Evolutionary conservation across 2,113 vertebrate species (phyloP).

Genomic region (Glaucomys volans): DNA sequence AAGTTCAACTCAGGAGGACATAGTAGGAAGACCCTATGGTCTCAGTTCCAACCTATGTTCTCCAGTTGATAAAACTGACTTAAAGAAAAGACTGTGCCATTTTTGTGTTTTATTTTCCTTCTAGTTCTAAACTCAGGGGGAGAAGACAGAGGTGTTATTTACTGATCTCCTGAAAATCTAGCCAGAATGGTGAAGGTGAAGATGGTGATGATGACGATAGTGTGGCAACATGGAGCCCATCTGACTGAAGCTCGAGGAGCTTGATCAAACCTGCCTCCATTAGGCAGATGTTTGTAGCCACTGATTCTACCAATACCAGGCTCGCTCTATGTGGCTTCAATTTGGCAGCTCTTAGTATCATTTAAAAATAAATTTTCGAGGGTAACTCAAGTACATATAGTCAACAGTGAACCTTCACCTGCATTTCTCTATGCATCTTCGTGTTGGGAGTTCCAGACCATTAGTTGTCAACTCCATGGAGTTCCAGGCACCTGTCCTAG

Average conservation of each 20-base stretch:
- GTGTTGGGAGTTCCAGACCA: background rate
- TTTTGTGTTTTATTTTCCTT: constrained; percentile 3
- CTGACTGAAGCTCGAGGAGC: background rate
- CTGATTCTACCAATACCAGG: background rate
- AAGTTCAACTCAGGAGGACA: background rate
- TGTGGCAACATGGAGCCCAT: background rate
- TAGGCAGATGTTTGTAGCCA: background rate
- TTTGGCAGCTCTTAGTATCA: background rate
- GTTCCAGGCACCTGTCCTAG: background rate
- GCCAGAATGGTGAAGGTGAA: background rate
- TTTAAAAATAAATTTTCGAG: constrained; percentile 48
- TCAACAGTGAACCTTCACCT: background rate
- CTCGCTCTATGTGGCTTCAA: constrained; percentile 1
- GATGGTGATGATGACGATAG: too few species aligned
- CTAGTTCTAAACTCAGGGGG: background rate
- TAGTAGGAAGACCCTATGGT: background rate
- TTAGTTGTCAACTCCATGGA: background rate
- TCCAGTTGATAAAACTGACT: background rate
- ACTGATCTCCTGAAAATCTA: background rate
- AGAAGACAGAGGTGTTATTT: background rate
- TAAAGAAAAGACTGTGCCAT: background rate
- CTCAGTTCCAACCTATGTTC: background rate
- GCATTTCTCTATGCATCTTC: background rate
- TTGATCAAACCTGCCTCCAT: background rate
- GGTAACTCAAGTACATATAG: background rate